Base-by-base conservation (phyloP, 2,797 vertebrate genomes). In the Xenops minutus region DNA sequence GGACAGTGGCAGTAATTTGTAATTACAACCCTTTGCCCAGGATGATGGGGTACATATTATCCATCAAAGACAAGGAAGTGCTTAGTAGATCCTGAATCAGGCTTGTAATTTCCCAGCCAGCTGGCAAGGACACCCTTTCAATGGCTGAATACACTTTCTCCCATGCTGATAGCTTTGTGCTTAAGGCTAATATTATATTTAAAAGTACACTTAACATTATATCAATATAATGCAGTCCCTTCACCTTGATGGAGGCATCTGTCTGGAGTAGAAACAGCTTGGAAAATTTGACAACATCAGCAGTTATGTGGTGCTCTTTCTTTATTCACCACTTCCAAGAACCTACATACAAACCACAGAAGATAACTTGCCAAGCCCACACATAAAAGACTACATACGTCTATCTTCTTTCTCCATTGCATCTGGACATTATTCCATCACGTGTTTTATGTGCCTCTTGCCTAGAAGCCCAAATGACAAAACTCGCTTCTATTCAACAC, bases 131-230 rank as follows among this genome's bases (percentile, higher is more conserved):
- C 2, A 1, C 4, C 12, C 37, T 88, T 64, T 48, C 90, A 80
- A 14, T 30, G 48, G 62, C 88, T 84, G 62, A 95, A 59, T 78
- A 26, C 41, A 66, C 54, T 86, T 88, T 84, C 37, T 91, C 15
- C 72, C 51, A 73, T 19, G n/a, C 32, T 69, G 59, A 90, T 54
- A 61, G 46, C 62, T 81, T 84, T 93, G 49, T 81, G 43, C 36
- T 90, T 92, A 88, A 68, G 58, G 32, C 10, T 88, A 86, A 85
- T 81, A 74, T 34, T 84, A 58, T 64, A 83, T 93, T 93, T 94
- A 12, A 91, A 93, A 75, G 36, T 66, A 58, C 73, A 64, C 61
- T 91, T 91, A 75, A 41, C 7, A 3, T 78, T 91, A 46, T 55
- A 58, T 84, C 69, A 86, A 78, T 55, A 52, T 59, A 93, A 81